A percentile compares a stretch with the other conserved stretches of the same genome.
Evolutionary conservation across 2,797 vertebrate species (phyloP).

Genomic region (Fistularia tabacaria): DNA sequence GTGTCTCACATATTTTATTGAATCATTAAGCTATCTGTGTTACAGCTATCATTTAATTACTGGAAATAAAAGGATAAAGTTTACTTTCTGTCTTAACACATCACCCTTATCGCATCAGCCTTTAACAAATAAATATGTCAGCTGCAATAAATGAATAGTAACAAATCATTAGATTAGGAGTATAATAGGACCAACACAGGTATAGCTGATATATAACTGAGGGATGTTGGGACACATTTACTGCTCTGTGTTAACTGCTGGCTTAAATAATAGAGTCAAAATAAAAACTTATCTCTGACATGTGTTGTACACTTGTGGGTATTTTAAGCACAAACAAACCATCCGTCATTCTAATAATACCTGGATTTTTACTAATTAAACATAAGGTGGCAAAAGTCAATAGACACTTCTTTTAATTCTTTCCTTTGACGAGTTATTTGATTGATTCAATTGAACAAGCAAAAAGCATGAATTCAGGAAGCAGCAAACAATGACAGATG

Average conservation of each 20-base stretch:
- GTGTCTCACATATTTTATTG: not conserved
- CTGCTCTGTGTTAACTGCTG: not conserved
- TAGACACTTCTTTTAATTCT: too few species aligned
- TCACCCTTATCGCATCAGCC: not conserved
- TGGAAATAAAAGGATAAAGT: not conserved
- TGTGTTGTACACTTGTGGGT: too few species aligned
- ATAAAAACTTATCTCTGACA: too few species aligned
- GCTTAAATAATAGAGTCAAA: not conserved
- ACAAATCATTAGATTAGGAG: not conserved
- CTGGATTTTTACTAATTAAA: too few species aligned
- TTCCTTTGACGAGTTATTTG: too few species aligned
- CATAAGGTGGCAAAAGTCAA: too few species aligned
- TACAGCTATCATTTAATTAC: not conserved
- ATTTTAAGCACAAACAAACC: too few species aligned
- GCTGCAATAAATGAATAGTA: not conserved
- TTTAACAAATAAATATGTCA: not conserved
- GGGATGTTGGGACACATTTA: too few species aligned
- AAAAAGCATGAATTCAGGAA: too few species aligned
- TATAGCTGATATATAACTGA: not conserved
- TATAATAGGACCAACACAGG: not conserved
- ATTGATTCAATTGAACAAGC: too few species aligned
- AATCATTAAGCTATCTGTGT: not conserved
- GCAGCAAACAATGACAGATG: too few species aligned
- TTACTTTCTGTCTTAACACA: conserved; percentile 1
- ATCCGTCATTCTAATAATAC: too few species aligned